These are phyloP conservation scores for Centroberyx gerrardi DNA, from an alignment of 2,797 vertebrate species.

Conservation along the genomic window DNA sequence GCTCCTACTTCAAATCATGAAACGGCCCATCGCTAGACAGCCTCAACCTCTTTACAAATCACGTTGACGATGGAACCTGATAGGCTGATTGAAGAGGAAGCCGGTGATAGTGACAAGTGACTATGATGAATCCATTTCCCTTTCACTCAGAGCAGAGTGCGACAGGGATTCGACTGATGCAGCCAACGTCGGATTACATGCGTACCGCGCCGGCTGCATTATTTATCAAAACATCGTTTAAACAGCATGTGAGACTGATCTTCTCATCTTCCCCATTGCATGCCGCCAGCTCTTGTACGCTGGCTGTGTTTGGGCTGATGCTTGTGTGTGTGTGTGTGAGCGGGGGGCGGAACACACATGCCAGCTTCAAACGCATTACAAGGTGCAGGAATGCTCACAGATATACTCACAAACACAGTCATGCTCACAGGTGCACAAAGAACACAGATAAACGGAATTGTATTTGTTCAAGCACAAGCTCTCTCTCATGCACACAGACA, in stretches of 20 bases:
- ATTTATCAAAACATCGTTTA: conserved; percentile 80
- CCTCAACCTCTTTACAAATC: conserved; percentile 71
- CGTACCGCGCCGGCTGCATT: conserved; percentile 70
- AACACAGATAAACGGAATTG: no score
- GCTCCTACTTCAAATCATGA: conserved; percentile 67
- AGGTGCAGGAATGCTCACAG: background rate
- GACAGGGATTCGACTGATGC: conserved; percentile 55
- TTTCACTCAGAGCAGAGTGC: conserved; percentile 47
- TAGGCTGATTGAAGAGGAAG: conserved; percentile 70
- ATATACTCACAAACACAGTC: background rate
- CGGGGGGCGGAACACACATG: conserved; percentile 10
- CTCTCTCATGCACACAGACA: background rate
- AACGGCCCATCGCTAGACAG: conserved; percentile 55
- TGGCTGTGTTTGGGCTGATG: conserved; percentile 21
- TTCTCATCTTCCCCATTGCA: conserved; percentile 50
- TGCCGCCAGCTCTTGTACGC: conserved; percentile 35
- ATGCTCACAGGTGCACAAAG: background rate
- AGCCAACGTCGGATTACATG: conserved; percentile 70
- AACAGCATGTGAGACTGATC: conserved; percentile 61
- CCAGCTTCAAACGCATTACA: conserved; percentile 28
- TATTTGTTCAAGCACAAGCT: no score
- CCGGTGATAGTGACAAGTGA: conserved; percentile 68
- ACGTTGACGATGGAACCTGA: conserved; percentile 70
- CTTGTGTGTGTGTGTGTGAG: conserved; percentile 18
- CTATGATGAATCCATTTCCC: conserved; percentile 70